Evolutionary conservation across 2,888 invertebrate genomes (phyloP).

Genomic region (Leptopilina syphax): DNA sequence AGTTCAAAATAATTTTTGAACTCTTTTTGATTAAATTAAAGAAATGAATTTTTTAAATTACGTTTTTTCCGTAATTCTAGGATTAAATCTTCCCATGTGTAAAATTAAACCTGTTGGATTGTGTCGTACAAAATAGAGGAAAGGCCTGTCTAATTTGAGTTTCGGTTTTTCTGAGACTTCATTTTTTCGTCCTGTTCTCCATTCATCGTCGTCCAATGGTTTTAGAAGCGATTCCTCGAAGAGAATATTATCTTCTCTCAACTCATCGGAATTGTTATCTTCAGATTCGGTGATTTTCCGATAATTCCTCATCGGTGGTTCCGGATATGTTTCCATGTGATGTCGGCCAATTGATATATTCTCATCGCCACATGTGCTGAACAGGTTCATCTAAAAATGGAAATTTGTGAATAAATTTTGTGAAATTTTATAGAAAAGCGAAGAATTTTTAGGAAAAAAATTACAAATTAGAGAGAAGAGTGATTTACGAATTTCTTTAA

Average conservation of each 20-base stretch:
- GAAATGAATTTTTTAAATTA: too few species aligned
- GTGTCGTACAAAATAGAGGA: conserved; percentile 92
- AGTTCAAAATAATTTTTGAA: too few species aligned
- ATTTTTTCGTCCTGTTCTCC: conserved; percentile 58
- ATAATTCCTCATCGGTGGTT: conserved; percentile 78
- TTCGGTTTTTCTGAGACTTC: conserved; percentile 81
- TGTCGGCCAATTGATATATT: conserved; percentile 85
- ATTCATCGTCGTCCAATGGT: conserved; percentile 6
- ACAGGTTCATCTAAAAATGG: conserved; percentile 81
- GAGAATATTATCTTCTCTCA: conserved; percentile 2
- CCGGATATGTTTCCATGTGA: conserved; percentile 90
- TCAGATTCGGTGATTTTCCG: conserved; percentile 60
- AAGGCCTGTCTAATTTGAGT: conserved; percentile 91
- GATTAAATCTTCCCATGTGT: conserved; percentile 92
- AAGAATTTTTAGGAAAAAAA: too few species aligned
- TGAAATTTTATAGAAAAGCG: too few species aligned
- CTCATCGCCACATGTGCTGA: conserved; percentile 88
- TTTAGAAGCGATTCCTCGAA: conserved; percentile 66
- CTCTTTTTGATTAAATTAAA: too few species aligned
- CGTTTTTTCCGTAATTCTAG: conserved; percentile 71
- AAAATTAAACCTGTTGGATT: conserved; percentile 94
- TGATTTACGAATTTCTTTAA: too few species aligned
- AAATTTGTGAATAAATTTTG: neutral
- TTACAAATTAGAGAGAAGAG: too few species aligned
- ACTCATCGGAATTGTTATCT: conserved; percentile 46